Evolutionary conservation across 23 tunicate species (phyloP).

Genomic region (Trididemnum clinides): DNA sequence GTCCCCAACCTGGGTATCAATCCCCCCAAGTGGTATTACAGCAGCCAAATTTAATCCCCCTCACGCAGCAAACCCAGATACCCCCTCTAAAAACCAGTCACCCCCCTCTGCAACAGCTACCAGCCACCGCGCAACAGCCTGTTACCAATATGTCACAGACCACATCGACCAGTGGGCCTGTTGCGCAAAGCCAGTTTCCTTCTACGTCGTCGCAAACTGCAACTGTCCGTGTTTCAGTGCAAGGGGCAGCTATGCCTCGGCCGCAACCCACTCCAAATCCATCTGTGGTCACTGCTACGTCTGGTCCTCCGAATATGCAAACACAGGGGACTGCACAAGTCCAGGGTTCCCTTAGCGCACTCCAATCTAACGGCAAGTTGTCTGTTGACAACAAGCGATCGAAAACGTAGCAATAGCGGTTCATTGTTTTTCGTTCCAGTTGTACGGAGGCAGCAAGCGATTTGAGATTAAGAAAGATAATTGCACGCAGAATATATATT

Average conservation of each 20-base stretch:
- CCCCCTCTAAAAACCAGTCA: neutral
- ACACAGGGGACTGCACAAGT: neutral
- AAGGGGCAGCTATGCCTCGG: neutral
- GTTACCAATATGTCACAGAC: neutral
- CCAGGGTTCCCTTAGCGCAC: neutral
- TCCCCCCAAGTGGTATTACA: constrained; percentile 14
- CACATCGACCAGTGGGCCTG: neutral
- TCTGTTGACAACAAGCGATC: neutral
- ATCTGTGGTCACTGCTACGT: neutral
- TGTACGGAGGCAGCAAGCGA: no score
- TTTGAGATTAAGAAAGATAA: no score
- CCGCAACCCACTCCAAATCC: neutral
- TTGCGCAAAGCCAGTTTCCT: neutral
- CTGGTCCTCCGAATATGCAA: neutral
- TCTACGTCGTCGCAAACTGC: neutral
- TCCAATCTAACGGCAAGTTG: neutral
- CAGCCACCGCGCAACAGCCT: neutral
- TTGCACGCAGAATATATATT: no score
- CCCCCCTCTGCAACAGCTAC: neutral
- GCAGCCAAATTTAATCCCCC: constrained; percentile 15
- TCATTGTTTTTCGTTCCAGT: no score
- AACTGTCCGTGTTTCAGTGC: neutral
- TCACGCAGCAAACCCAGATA: neutral
- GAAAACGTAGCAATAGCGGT: neutral
- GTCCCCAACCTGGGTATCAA: constrained; percentile 8